These are phyloP conservation scores for Drosophila repleta DNA, from an alignment of 1,140 invertebrate species.

Conservation along the genomic window DNA sequence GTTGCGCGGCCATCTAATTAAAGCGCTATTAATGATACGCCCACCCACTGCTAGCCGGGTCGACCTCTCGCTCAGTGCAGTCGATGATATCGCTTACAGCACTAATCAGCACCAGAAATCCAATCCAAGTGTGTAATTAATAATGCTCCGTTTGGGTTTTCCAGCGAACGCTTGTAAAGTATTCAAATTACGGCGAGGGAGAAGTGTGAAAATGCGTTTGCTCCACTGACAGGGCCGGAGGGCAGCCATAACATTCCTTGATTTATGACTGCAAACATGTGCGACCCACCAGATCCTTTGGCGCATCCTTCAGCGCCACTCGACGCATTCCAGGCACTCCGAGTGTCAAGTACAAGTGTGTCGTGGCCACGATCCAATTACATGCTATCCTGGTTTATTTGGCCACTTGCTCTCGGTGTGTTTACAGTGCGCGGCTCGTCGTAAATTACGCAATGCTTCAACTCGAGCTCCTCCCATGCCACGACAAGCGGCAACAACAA, in stretches of 20 bases:
- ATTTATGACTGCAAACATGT: slow-evolving; percentile 83
- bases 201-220: slow-evolving; percentile 82
- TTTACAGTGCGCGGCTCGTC: slow-evolving; percentile 78
- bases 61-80: no score
- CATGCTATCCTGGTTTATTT: slow-evolving; percentile 60
- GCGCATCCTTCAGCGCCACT: slow-evolving; percentile 75
- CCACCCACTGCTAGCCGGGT: slow-evolving; percentile 36
- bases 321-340: neutral
- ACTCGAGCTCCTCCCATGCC: slow-evolving; percentile 21
- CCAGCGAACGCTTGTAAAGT: slow-evolving; percentile 75
- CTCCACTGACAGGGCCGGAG: slow-evolving; percentile 56
- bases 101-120: slow-evolving; percentile 63
- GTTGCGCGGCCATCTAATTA: slow-evolving; percentile 49
- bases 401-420: slow-evolving; percentile 54
- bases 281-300: slow-evolving; percentile 71
- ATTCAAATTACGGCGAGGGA: slow-evolving; percentile 76
- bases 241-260: slow-evolving; percentile 72
- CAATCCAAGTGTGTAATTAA: slow-evolving; percentile 79
- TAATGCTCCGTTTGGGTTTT: slow-evolving; percentile 61
- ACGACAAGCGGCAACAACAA: neutral
- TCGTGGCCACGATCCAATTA: slow-evolving; percentile 62
- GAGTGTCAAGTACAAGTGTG: slow-evolving; percentile 77
- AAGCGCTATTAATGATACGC: slow-evolving; percentile 57
- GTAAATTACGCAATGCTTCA: slow-evolving; percentile 72
- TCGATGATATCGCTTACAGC: slow-evolving; percentile 51